Base-by-base conservation (phyloP, 2,113 vertebrate genomes). In the Peromyscus polionotus region DNA sequence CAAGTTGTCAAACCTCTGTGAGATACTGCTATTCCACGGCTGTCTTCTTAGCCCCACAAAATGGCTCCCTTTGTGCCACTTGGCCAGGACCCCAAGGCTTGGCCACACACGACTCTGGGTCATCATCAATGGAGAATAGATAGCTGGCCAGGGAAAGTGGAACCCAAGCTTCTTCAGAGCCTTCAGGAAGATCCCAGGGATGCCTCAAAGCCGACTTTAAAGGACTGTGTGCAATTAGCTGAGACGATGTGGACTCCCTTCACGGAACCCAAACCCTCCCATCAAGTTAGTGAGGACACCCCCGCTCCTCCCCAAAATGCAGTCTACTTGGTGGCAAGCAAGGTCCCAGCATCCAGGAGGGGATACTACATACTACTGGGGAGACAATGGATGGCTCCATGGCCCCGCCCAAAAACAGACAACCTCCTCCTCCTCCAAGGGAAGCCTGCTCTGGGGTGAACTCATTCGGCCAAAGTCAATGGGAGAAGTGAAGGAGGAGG, bases 321-420 rank as follows among this genome's bases (percentile, higher is more conserved):
- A 16, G 67, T 36, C 1, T 7, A 70, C 2, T 3, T 68, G 70
- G 89, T 63, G 75, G n/a, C 85, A 75, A 88, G 73, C 77, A 88
- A 92, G 90, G 54, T 42, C 63, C 84, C 0, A 12, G 42, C 57
- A 91, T 84, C 89, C 97, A 97, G 96, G 97, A 96, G 93, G 93
- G 88, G 87, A 24, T 3, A n/a, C 57, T 59, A 54, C 36, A 48
- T 5, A 70, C 19, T 36, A 14, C 42, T 12, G 91, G 59, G 75
- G 94, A 98, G 98, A 99, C 98, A 99, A 99, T 98, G 92, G 98
- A 98, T 84, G 96, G 90, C 96, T 83, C 88, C 76, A 48, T 91
- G 85, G 98, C 98, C 98, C 98, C 98, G 98, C 98, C 98, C 98
- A 98, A 95, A 97, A 83, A 20, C 67, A 79, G 93, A 76, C 94